These are phyloP conservation scores for Sarotherodon lohbergeri DNA, from an alignment of 2,113 vertebrate genomes.

Conservation along the genomic window DNA sequence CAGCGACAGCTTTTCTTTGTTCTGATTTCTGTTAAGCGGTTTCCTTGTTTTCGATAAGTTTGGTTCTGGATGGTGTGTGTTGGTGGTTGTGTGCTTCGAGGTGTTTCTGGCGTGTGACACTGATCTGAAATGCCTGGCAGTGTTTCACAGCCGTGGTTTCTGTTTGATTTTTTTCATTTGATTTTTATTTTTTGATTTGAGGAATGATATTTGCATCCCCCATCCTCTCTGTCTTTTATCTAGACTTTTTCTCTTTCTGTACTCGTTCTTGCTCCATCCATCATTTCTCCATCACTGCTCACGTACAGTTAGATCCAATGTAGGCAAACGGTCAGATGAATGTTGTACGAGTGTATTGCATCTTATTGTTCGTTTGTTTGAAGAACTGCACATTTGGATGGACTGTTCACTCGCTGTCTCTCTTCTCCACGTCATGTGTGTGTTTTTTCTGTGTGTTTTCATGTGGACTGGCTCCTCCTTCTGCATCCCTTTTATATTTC, in stretches of 20 bases:
- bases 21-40: slow-evolving; percentile 23
- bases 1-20: slow-evolving; percentile 1
- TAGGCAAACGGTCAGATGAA: slow-evolving; percentile 43
- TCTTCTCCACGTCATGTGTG: slow-evolving; percentile 47
- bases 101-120: slow-evolving; percentile 52
- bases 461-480: slow-evolving; percentile 69
- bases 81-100: slow-evolving; percentile 57
- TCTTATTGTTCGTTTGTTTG: slow-evolving; percentile 47
- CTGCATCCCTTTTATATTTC: slow-evolving; percentile 62
- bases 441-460: slow-evolving; percentile 61
- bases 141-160: slow-evolving; percentile 56
- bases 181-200: slow-evolving; percentile 26
- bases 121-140: slow-evolving; percentile 64
- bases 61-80: slow-evolving; percentile 60
- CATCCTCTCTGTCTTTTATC: slow-evolving; percentile 54
- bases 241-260: slow-evolving; percentile 14
- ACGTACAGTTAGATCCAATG: slow-evolving; percentile 39
- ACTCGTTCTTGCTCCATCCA: slow-evolving; percentile 23
- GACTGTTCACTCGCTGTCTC: slow-evolving; percentile 51
- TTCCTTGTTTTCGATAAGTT: slow-evolving; percentile 36
- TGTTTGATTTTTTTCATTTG: slow-evolving; percentile 20
- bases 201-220: slow-evolving; percentile 70
- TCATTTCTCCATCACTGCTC: slow-evolving; percentile 48
- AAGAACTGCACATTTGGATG: slow-evolving; percentile 61
- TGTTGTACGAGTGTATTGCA: slow-evolving; percentile 27